These are phyloP conservation scores for Poecilia velifera DNA, from an alignment of 2,797 vertebrate species.

Conservation along the genomic window DNA sequence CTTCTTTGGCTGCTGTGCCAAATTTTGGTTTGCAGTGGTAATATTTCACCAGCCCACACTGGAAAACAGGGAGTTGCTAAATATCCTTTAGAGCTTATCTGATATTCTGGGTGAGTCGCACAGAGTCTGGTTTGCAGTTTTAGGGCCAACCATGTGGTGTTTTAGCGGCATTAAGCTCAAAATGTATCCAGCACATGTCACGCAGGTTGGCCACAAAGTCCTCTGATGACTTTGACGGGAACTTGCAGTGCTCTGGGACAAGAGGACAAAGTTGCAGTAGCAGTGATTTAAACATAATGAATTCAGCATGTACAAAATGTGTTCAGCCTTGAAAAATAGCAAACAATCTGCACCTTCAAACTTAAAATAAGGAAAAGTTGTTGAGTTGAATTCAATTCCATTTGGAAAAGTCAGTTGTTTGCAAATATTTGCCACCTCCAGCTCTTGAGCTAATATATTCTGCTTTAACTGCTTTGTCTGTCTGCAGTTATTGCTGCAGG, in stretches of 20 bases:
- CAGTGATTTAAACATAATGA: constrained; percentile 2
- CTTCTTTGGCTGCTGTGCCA: constrained; percentile 46
- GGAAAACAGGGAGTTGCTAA: constrained; percentile 51
- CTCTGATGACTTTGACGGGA: constrained; percentile 28
- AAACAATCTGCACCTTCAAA: constrained; percentile 32
- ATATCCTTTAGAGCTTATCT: constrained; percentile 47
- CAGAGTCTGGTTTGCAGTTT: constrained; percentile 41
- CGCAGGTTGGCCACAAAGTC: constrained; percentile 15
- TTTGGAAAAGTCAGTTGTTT: constrained; percentile 39
- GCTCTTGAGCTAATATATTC: constrained; percentile 26
- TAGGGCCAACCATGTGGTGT: constrained; percentile 30
- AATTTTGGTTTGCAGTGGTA: constrained; percentile 26
- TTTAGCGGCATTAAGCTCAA: constrained; percentile 19
- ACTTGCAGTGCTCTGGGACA: constrained; percentile 27
- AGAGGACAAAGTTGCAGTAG: neutral
- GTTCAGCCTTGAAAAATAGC: constrained; percentile 1
- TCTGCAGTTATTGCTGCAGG: constrained; percentile 24
- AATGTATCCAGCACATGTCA: constrained; percentile 48
- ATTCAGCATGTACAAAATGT: neutral
- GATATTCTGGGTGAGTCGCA: constrained; percentile 37
- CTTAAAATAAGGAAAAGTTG: constrained; percentile 22
- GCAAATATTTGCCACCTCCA: constrained; percentile 41
- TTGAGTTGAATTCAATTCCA: constrained; percentile 37
- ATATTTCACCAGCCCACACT: constrained; percentile 56
- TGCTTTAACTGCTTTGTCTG: constrained; percentile 63